Conservation (phyloP, 2,113 vertebrate species). For the Chloropsis cyanopogon region DNA sequence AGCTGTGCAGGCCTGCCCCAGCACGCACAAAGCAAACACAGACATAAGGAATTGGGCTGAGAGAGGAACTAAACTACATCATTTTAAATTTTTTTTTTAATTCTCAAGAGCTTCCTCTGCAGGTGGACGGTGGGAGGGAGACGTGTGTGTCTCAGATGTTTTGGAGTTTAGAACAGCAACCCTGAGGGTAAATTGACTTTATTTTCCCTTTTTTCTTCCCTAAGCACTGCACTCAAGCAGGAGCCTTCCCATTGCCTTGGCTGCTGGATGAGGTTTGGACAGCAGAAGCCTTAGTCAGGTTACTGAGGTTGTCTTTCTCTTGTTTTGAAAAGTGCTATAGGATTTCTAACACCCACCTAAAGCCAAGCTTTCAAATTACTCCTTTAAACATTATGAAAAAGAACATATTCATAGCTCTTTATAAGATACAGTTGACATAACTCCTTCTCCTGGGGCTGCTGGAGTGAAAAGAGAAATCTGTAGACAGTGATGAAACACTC, state of each 20-base stretch:
- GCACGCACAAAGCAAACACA: background rate
- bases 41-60: background rate
- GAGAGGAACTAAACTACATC: constrained; percentile 24
- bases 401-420: constrained; percentile 7
- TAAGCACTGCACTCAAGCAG: background rate
- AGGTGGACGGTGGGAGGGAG: constrained; percentile 23
- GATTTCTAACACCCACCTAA: constrained; percentile 54
- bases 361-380: constrained; percentile 47
- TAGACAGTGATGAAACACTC: background rate
- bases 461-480: background rate
- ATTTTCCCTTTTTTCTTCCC: background rate
- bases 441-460: constrained; percentile 4
- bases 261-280: constrained; percentile 1
- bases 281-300: constrained; percentile 34
- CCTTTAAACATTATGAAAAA: constrained; percentile 47
- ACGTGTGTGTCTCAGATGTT: constrained; percentile 29
- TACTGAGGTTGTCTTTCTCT: constrained; percentile 51
- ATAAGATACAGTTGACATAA: constrained; percentile 46
- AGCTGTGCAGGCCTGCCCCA: constrained; percentile 11
- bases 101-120: constrained; percentile 44
- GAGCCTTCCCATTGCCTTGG: constrained; percentile 1
- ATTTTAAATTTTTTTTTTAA: background rate
- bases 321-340: constrained; percentile 51
- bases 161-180: constrained; percentile 26
- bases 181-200: constrained; percentile 13